Percentiles rank a stretch among this genome's conserved stretches.
Evolutionary conservation across 2,888 invertebrate species (phyloP).

Genomic region (Ochropleura plecta): DNA sequence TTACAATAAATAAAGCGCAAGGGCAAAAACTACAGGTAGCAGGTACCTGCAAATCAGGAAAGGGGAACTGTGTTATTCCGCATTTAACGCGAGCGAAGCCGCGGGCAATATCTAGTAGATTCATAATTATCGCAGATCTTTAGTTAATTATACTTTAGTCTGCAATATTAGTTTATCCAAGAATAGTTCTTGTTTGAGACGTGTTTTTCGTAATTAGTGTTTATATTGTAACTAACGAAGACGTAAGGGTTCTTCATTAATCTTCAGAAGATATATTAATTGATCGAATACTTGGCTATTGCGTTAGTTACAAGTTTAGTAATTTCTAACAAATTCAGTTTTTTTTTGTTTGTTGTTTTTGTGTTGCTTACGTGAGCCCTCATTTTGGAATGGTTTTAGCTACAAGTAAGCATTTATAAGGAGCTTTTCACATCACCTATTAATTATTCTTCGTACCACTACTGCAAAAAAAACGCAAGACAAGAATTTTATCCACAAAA

Average conservation of each 20-base stretch:
- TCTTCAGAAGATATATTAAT: neutral
- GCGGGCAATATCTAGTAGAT: neutral
- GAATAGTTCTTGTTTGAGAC: neutral
- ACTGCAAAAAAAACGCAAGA: too few relatives aligned
- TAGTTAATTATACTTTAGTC: slow-evolving; percentile 1
- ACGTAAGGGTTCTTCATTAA: neutral
- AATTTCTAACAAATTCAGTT: neutral
- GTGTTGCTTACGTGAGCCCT: neutral
- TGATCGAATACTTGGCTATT: neutral
- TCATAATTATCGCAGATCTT: neutral
- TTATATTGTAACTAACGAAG: neutral
- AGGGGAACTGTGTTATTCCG: too few relatives aligned
- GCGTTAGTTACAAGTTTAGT: neutral
- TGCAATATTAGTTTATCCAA: neutral
- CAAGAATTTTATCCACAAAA: neutral
- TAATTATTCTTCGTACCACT: neutral
- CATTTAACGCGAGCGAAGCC: too few relatives aligned
- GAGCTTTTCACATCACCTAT: neutral
- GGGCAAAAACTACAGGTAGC: too few relatives aligned
- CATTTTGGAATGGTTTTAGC: neutral
- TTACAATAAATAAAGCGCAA: too few relatives aligned
- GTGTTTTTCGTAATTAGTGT: neutral
- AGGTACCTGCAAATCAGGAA: too few relatives aligned
- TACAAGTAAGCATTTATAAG: neutral
- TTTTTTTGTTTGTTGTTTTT: neutral